A percentile compares a stretch with the other conserved stretches of the same genome.
Evolutionary conservation across 2,113 vertebrate species (phyloP).

Genomic region (Alectura lathami): DNA sequence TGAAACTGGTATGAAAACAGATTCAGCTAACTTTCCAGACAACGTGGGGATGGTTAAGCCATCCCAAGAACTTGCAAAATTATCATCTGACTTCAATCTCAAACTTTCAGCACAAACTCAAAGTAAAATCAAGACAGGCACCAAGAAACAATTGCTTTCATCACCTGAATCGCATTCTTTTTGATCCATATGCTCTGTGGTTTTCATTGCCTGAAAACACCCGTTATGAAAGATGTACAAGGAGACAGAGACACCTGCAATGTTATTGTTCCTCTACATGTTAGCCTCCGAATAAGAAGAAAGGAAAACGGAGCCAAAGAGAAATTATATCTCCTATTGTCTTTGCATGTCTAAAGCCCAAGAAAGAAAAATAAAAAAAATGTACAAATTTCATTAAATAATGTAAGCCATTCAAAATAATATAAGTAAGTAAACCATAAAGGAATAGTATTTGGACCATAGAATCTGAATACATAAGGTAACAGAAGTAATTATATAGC

Average conservation of each 20-base stretch:
- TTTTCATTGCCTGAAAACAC: conserved; percentile 51
- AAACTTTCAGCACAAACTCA: conserved; percentile 46
- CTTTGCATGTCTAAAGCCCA: neutral
- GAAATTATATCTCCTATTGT: neutral
- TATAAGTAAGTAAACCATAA: neutral
- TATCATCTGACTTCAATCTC: conserved; percentile 36
- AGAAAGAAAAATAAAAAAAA: neutral
- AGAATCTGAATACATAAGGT: neutral
- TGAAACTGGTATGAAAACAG: neutral
- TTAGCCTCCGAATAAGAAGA: neutral
- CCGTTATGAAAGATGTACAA: conserved; percentile 26
- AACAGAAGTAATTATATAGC: neutral
- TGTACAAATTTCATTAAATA: neutral
- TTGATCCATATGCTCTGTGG: conserved; percentile 45
- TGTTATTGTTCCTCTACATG: neutral
- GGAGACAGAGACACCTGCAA: conserved; percentile 11
- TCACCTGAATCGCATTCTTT: conserved; percentile 50
- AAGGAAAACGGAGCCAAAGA: neutral
- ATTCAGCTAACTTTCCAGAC: neutral
- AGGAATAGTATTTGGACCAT: neutral
- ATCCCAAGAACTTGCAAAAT: neutral
- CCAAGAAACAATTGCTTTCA: conserved; percentile 46
- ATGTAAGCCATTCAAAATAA: neutral
- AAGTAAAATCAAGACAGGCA: conserved; percentile 54
- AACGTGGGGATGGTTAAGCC: neutral